Percentiles rank a stretch among this genome's conserved stretches.
These are phyloP conservation scores for Pipistrellus pipistrellus DNA, from an alignment of 2,797 vertebrate genomes.

Conservation along the genomic window DNA sequence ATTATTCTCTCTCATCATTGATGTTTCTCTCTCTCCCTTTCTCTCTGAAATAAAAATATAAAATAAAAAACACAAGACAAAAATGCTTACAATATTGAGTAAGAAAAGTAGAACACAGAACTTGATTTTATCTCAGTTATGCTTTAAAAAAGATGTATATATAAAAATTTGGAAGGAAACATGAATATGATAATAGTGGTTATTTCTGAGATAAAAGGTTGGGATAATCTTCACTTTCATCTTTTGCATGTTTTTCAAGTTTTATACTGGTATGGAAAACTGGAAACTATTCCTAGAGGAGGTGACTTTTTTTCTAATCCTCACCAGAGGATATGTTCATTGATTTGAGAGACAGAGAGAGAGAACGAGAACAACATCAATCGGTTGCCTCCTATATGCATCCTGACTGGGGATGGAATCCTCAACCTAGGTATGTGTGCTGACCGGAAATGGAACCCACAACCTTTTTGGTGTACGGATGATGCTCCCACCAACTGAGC, in stretches of 20 bases:
- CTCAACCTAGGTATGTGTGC: no score
- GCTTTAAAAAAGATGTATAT: neutral
- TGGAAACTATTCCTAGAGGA: neutral
- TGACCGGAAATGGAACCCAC: no score
- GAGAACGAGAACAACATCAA: no score
- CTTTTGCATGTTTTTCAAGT: conserved; percentile 28
- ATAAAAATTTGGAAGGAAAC: neutral
- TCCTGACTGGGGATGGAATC: no score
- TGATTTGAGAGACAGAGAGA: no score
- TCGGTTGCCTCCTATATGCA: no score
- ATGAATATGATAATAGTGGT: neutral
- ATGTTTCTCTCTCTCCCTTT: no score
- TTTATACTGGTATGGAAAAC: neutral
- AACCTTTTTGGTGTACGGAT: no score
- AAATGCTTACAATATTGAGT: neutral
- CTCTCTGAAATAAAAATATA: no score
- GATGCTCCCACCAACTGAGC: no score
- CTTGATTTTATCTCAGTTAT: neutral
- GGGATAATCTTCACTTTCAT: conserved; percentile 42
- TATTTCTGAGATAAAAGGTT: conserved; percentile 38
- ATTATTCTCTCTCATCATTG: no score
- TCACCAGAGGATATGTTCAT: no score
- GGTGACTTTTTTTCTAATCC: neutral
- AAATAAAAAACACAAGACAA: neutral
- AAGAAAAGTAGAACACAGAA: conserved; percentile 23